These are phyloP conservation scores for Zygogramma bicolorata DNA, from an alignment of 2,888 invertebrate species.

Conservation along the genomic window DNA sequence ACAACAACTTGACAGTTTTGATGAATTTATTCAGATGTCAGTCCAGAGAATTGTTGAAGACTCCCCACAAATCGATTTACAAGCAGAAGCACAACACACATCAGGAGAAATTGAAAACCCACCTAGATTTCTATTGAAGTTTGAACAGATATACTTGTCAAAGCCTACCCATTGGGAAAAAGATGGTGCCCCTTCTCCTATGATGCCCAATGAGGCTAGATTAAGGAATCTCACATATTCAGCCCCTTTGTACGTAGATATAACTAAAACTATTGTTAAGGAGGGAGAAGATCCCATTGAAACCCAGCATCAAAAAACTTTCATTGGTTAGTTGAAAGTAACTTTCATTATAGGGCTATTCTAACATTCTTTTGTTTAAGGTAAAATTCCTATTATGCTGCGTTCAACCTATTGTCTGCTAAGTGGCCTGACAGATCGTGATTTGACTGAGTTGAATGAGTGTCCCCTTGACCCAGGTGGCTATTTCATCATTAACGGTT, in stretches of 20 bases:
- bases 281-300: conserved; percentile 92
- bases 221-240: conserved; percentile 97
- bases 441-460: conserved; percentile 98
- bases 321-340: conserved; percentile 70
- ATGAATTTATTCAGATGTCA: conserved; percentile 99
- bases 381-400: conserved; percentile 98
- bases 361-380: conserved; percentile 23
- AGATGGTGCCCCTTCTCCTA: conserved; percentile 98
- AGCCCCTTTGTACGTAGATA: conserved; percentile 98
- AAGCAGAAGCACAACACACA: conserved; percentile 97
- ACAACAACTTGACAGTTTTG: conserved; percentile 98
- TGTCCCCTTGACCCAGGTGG: conserved; percentile 99
- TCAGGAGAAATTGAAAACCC: conserved; percentile 93
- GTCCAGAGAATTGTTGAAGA: conserved; percentile 99
- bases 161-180: conserved; percentile 99
- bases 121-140: conserved; percentile 92
- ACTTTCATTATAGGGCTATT: neutral
- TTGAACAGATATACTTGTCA: conserved; percentile 98
- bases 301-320: conserved; percentile 81
- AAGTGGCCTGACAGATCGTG: conserved; percentile 96
- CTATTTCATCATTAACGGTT: conserved; percentile 99
- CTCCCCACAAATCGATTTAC: conserved; percentile 96
- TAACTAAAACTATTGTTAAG: conserved; percentile 94
- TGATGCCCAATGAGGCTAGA: conserved; percentile 99
- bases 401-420: conserved; percentile 97